These are phyloP conservation scores for Drosophila falleni DNA, from an alignment of 2,888 invertebrate genomes.

Conservation along the genomic window DNA sequence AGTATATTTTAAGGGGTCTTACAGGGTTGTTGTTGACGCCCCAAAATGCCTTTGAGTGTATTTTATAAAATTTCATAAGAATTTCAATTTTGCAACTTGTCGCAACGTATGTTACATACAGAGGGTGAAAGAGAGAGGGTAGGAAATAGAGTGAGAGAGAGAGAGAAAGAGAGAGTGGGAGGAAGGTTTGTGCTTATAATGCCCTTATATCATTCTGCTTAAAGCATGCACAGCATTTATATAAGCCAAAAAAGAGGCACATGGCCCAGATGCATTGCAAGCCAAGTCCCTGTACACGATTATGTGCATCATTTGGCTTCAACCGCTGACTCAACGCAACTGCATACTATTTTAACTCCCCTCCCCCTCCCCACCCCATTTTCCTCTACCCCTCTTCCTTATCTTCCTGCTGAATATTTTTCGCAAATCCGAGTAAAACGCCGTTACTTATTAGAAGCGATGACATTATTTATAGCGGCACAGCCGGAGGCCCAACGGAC, in stretches of 20 bases:
- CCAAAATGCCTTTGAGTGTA: constrained; percentile 57
- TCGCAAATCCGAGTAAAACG: constrained; percentile 6
- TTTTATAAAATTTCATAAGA: constrained; percentile 59
- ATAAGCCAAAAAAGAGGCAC: constrained; percentile 16
- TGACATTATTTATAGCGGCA: constrained; percentile 14
- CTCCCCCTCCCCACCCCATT: too few species aligned
- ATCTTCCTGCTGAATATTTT: neutral
- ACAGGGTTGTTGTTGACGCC: neutral
- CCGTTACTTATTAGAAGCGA: constrained; percentile 22
- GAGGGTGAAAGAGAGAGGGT: neutral
- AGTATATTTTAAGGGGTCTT: constrained; percentile 7
- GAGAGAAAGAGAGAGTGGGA: neutral
- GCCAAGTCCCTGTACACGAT: constrained; percentile 11
- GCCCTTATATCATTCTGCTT: constrained; percentile 14
- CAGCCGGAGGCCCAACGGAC: neutral
- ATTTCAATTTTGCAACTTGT: constrained; percentile 62
- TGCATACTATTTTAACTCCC: neutral
- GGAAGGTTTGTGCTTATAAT: neutral
- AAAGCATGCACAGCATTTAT: constrained; percentile 32
- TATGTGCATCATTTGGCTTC: constrained; percentile 34
- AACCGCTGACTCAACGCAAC: constrained; percentile 21
- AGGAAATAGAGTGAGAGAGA: neutral
- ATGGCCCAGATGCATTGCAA: constrained; percentile 18
- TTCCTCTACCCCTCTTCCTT: neutral
- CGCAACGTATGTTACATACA: constrained; percentile 29